These are phyloP conservation scores for Caretta caretta DNA, from an alignment of 2,113 vertebrate genomes.

Conservation along the genomic window DNA sequence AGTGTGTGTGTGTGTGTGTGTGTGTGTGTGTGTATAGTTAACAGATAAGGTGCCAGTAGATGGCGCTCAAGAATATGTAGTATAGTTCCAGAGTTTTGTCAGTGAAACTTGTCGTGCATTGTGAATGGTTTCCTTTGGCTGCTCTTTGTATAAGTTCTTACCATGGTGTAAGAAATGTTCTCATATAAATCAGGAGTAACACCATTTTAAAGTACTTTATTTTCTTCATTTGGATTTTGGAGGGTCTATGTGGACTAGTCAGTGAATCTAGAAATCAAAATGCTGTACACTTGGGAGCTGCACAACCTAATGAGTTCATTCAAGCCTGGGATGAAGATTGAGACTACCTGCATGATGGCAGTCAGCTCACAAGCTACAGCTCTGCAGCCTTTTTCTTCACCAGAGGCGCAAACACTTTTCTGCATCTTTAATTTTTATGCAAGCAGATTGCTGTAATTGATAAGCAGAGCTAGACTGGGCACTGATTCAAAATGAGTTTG, in stretches of 20 bases:
- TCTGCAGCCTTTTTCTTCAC: not conserved
- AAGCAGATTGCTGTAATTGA: slow-evolving; percentile 11
- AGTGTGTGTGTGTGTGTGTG: not conserved
- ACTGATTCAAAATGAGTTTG: slow-evolving; percentile 29
- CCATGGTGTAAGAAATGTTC: not conserved
- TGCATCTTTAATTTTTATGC: not conserved
- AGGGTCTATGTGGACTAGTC: slow-evolving; percentile 15
- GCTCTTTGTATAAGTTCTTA: not conserved
- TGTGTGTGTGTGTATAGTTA: not conserved
- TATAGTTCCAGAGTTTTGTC: not conserved
- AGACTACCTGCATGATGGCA: not conserved
- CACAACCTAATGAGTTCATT: slow-evolving; percentile 45
- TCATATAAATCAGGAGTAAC: not conserved
- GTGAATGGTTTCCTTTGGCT: not conserved
- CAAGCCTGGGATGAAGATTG: slow-evolving; percentile 45
- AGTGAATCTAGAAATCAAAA: slow-evolving; percentile 38
- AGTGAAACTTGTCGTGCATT: not conserved
- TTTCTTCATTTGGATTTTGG: not conserved
- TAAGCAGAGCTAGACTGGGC: not conserved
- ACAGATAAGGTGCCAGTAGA: not conserved
- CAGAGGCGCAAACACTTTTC: not conserved
- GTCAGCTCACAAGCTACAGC: not conserved
- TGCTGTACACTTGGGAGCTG: slow-evolving; percentile 43
- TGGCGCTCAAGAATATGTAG: not conserved
- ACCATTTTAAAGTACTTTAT: not conserved